These are phyloP conservation scores for Ianthella basta DNA, from an alignment of 37 sponge, comb jelly and placozoan species.

Conservation along the genomic window DNA sequence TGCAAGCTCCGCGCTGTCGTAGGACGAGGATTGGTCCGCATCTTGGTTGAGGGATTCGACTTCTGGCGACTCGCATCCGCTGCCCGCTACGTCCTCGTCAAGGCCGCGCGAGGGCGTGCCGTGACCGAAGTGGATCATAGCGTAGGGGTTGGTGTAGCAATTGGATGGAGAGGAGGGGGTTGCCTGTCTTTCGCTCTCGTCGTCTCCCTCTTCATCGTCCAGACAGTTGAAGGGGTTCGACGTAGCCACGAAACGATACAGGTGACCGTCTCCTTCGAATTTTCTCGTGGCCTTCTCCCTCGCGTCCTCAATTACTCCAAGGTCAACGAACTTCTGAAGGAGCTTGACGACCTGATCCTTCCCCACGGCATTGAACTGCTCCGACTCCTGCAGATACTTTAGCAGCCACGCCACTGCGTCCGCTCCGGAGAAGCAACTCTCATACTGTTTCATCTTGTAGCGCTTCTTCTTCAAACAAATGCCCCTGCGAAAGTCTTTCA, in stretches of 20 bases:
- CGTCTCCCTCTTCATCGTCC: constrained; percentile 18
- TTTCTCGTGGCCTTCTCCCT: constrained; percentile 22
- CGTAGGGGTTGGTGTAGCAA: constrained; percentile 46
- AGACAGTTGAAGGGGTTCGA: constrained; percentile 60
- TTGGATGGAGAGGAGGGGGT: neutral
- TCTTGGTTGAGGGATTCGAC: neutral
- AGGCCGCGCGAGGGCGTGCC: neutral
- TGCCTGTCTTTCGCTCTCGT: neutral
- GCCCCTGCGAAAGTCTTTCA: constrained; percentile 48
- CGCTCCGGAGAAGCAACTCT: constrained; percentile 61
- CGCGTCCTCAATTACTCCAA: constrained; percentile 63
- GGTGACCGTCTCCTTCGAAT: constrained; percentile 35
- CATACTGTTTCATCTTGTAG: constrained; percentile 47
- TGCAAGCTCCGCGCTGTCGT: constrained; percentile 39
- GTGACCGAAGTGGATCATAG: constrained; percentile 9
- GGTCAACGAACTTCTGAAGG: constrained; percentile 59
- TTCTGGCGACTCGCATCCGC: neutral
- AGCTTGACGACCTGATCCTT: constrained; percentile 50
- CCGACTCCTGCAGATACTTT: constrained; percentile 42
- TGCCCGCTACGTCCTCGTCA: neutral
- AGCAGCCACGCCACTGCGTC: constrained; percentile 76
- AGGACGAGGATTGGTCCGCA: neutral
- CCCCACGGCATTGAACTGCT: constrained; percentile 31
- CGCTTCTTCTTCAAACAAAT: constrained; percentile 54
- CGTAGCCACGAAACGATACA: constrained; percentile 69